A percentile compares a stretch with the other conserved stretches of the same genome.
Evolutionary conservation across 30 jellyfish, hydroid and myxozoan genomes (phyloP).

Genomic region (Aurelia sp.): DNA sequence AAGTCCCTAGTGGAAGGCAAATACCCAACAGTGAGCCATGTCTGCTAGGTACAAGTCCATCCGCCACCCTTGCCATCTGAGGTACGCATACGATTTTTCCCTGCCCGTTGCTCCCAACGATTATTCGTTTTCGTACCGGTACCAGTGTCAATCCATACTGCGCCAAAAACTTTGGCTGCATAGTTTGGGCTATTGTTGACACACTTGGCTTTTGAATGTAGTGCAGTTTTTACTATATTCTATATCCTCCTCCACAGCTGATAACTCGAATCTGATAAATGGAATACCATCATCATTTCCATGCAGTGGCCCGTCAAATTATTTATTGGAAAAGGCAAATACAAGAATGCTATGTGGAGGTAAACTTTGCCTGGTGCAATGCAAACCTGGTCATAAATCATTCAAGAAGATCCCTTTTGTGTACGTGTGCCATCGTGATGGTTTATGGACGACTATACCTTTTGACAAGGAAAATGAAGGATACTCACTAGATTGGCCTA

Average conservation of each 20-base stretch:
- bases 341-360: conserved; percentile 77
- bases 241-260: conserved; percentile 7
- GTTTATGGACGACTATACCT: conserved; percentile 75
- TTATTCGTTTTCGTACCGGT: too few relatives aligned
- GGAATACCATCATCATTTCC: conserved; percentile 64
- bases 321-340: conserved; percentile 35
- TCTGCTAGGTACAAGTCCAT: too few relatives aligned
- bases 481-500: conserved; percentile 55
- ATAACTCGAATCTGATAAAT: neutral
- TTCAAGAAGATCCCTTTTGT: conserved; percentile 62
- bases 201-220: too few relatives aligned
- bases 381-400: conserved; percentile 60
- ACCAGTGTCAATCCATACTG: too few relatives aligned
- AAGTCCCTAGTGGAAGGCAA: too few relatives aligned
- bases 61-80: too few relatives aligned
- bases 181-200: too few relatives aligned
- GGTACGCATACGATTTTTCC: too few relatives aligned
- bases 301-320: conserved; percentile 63
- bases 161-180: too few relatives aligned
- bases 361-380: conserved; percentile 63
- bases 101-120: too few relatives aligned
- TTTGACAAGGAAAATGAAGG: conserved; percentile 35
- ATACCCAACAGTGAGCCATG: too few relatives aligned
- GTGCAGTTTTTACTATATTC: neutral
- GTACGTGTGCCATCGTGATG: conserved; percentile 70